Conservation (phyloP, 2,888 invertebrate genomes). For the Lycocerus yunnanus region DNA sequence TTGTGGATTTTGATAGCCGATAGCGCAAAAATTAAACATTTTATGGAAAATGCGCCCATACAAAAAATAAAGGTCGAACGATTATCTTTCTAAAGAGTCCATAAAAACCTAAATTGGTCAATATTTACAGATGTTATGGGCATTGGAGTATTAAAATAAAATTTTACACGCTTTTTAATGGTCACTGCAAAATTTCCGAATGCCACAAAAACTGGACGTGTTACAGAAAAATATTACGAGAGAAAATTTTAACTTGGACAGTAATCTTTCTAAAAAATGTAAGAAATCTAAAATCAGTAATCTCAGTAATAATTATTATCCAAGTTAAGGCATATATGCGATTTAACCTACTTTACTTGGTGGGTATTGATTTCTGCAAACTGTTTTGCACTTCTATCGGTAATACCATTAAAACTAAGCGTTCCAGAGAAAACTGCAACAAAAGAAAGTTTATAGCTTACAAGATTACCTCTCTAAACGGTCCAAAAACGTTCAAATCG, state of each 20-base stretch:
- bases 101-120: not conserved
- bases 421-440: not conserved
- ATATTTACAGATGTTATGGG: not conserved
- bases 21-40: not conserved
- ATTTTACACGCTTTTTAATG: not conserved
- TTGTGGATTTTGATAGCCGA: not conserved
- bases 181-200: not conserved
- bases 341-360: not conserved
- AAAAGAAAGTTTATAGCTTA: not conserved
- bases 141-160: not conserved
- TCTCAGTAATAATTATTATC: not conserved
- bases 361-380: not conserved
- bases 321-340: not conserved
- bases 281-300: not conserved
- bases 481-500: not conserved
- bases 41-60: not conserved
- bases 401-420: not conserved
- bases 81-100: not conserved
- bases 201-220: not conserved
- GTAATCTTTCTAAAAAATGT: not conserved
- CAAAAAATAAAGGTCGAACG: not conserved
- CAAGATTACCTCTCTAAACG: not conserved
- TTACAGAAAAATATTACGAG: not conserved
- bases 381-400: not conserved
- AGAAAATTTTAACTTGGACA: not conserved